Evolutionary conservation across 1,140 invertebrate genomes (phyloP).

Genomic region (Yoshiicerus persimilis): DNA sequence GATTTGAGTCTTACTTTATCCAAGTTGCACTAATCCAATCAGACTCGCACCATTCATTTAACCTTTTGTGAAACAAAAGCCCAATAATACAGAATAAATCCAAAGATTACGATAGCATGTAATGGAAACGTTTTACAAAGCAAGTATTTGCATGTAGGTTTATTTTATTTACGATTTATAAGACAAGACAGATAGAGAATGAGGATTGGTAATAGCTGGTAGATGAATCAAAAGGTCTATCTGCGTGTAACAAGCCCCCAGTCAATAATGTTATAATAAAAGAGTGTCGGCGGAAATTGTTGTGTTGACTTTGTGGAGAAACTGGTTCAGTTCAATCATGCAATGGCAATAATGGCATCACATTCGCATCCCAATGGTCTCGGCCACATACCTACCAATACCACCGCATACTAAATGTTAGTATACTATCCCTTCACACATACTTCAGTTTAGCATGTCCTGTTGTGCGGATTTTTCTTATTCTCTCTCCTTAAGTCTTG

Average conservation of each 20-base stretch:
- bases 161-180: not conserved
- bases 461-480: not conserved
- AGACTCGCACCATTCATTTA: not conserved
- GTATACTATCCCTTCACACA: no score
- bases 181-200: not conserved
- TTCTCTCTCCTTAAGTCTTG: not conserved
- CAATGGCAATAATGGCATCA: not conserved
- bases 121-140: not conserved
- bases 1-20: not conserved
- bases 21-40: not conserved
- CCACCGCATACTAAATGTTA: not conserved
- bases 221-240: not conserved
- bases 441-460: not conserved
- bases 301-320: slow-evolving; percentile 12
- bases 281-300: slow-evolving; percentile 14
- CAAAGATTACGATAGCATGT: not conserved
- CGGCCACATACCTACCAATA: not conserved
- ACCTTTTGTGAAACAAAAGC: not conserved
- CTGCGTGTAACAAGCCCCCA: not conserved
- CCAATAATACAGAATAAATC: not conserved
- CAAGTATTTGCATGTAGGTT: not conserved
- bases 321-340: slow-evolving; percentile 16
- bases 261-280: slow-evolving; percentile 9
- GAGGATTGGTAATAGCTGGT: not conserved
- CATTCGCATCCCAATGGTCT: not conserved